Conservation (phyloP, 1,140 invertebrate species). For the Hyposmocoma kahamanoa region DNA sequence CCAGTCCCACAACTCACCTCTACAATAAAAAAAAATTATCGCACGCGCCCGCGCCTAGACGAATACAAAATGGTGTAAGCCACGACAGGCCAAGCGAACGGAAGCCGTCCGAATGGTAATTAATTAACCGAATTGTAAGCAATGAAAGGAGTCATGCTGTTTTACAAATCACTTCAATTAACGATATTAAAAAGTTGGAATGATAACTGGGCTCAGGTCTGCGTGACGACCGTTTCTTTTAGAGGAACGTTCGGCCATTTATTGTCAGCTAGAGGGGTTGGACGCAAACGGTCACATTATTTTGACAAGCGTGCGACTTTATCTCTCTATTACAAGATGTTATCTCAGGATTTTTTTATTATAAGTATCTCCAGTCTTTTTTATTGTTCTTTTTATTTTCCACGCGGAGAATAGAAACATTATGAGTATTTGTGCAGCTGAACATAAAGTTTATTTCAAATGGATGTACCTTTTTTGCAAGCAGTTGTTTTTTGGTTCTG, state of each 20-base stretch:
- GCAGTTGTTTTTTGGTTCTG: too few relatives aligned
- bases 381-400: too few relatives aligned
- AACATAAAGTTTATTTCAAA: too few relatives aligned
- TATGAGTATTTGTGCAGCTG: too few relatives aligned
- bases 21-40: too few relatives aligned
- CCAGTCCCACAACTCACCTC: too few relatives aligned
- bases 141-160: constrained; percentile 72
- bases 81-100: constrained; percentile 41
- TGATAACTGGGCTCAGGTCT: constrained; percentile 44
- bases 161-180: constrained; percentile 74
- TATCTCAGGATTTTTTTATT: constrained; percentile 3
- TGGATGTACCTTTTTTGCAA: too few relatives aligned
- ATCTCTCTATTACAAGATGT: constrained; percentile 19
- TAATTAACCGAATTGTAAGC: constrained; percentile 71
- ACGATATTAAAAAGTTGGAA: constrained; percentile 69
- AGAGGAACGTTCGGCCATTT: neutral
- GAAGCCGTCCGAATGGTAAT: constrained; percentile 68
- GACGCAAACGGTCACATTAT: constrained; percentile 19
- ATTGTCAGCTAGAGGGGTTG: constrained; percentile 19
- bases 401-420: too few relatives aligned
- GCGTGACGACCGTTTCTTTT: constrained; percentile 33
- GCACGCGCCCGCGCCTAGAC: constrained; percentile 25
- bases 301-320: constrained; percentile 56
- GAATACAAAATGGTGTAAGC: constrained; percentile 52
- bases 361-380: constrained; percentile 3